Evolutionary conservation across 2,888 invertebrate species (phyloP).

Genomic region (Dryococelus australis): DNA sequence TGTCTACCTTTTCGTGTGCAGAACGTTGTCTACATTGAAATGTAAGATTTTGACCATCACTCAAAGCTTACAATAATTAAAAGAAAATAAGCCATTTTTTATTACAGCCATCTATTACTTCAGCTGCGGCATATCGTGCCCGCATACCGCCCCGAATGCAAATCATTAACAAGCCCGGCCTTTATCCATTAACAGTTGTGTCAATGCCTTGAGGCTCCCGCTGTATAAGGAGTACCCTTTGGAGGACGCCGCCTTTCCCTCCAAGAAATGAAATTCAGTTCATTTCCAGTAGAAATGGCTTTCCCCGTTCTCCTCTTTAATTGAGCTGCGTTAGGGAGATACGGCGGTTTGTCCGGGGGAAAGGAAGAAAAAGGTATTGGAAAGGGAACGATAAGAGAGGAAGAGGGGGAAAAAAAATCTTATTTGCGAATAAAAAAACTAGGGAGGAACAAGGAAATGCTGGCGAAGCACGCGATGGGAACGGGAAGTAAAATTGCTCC

Average conservation of each 20-base stretch:
- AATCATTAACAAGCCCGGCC: not conserved
- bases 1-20: too few relatives aligned
- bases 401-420: not conserved
- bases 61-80: too few relatives aligned
- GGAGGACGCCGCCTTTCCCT: not conserved
- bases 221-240: not conserved
- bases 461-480: not conserved
- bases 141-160: too few relatives aligned
- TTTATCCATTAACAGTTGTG: not conserved
- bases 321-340: not conserved
- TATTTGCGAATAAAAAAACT: not conserved
- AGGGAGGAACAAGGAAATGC: not conserved
- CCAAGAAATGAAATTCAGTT: not conserved
- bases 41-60: too few relatives aligned
- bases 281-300: not conserved
- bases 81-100: too few relatives aligned
- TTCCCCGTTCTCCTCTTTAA: not conserved
- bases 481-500: not conserved
- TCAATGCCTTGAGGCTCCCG: not conserved
- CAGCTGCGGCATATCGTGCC: too few relatives aligned
- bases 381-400: not conserved
- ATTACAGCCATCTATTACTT: too few relatives aligned
- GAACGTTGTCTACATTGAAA: too few relatives aligned
- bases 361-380: too few relatives aligned
- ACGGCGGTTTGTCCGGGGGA: too few relatives aligned